Conservation (phyloP, 1,140 invertebrate species). For the Formica exsecta region DNA sequence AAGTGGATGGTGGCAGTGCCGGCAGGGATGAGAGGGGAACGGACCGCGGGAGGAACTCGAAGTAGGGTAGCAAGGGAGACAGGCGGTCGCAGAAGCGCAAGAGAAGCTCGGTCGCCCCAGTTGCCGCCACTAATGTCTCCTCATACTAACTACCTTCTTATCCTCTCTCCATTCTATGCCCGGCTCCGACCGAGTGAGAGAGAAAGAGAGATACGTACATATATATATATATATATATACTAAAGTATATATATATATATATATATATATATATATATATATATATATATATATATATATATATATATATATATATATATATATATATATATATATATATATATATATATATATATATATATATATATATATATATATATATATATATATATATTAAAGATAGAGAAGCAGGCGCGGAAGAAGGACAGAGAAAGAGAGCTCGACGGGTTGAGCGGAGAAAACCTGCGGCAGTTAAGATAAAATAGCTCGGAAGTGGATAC, state of each 20-base stretch:
- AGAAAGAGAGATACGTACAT: slow-evolving; percentile 9
- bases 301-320: slow-evolving; percentile 1
- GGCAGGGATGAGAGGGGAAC: slow-evolving; percentile 19
- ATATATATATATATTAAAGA: slow-evolving; percentile 12
- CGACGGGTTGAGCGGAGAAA: slow-evolving; percentile 73
- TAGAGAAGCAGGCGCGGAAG: slow-evolving; percentile 31
- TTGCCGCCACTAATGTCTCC: slow-evolving; percentile 79
- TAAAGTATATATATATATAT: neutral
- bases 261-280: neutral
- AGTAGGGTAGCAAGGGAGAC: slow-evolving; percentile 51
- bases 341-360: neutral
- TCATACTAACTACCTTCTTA: slow-evolving; percentile 81
- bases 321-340: neutral
- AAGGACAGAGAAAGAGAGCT: slow-evolving; percentile 21
- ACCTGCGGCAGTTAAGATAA: slow-evolving; percentile 79
- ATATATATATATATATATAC: neutral
- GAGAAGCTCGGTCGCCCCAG: slow-evolving; percentile 72
- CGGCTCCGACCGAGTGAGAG: slow-evolving; percentile 46
- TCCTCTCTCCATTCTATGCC: slow-evolving; percentile 65
- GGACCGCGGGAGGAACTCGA: slow-evolving; percentile 40
- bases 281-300: neutral
- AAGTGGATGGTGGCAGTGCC: slow-evolving; percentile 61
- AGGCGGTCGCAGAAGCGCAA: slow-evolving; percentile 53
- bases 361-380: slow-evolving; percentile 1
- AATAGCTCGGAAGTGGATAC: slow-evolving; percentile 75